Base-by-base conservation (phyloP, 1,140 invertebrate species). In the Cherax destructor region DNA sequence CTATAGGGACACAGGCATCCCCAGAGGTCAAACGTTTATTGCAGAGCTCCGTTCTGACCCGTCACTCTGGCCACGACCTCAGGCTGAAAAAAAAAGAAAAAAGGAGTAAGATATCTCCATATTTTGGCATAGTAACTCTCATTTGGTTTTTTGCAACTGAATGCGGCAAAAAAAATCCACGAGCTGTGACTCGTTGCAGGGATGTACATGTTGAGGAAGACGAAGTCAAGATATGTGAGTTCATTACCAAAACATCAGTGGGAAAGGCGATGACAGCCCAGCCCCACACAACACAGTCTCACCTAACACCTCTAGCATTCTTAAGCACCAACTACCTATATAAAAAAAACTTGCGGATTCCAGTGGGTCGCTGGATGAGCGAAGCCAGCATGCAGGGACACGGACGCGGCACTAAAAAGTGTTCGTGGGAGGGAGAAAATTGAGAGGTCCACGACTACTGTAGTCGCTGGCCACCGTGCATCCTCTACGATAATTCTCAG, bases 21-120 rank as follows among this genome's bases (percentile, higher is more conserved):
- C 69, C 69, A 74, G 69, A 74, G 69, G 69, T 74, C 69, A 74
- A 74, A 1, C 30, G 69, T 74, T 74, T 74, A 74, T 74, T 74
- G 69, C 69, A 74, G 69, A 9, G 7, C 69, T 21, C 11, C 69
- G 69, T 74, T n/a, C 24, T 30, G 69, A 74, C 69, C n/a, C 69
- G 69, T 74, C 69, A 74, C 69, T 74, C 24, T 30, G 24, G 69
- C 69, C 69, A 74, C 69, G 69, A 24, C 69, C 2, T 74, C 69
- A 6, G n/a, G 6, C 69, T 74, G 69, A 30, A 74, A 74, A 30
- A 30, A 21, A n/a, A 74, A 21, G 30, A 30, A 24, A 74, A 30
- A 24, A 74, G 6, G 30, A 1, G 21, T 74, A 30, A 74, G 11
- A 30, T 21, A 65, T 65, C 18, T 65, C 61, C 13, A 21, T 21